Evolutionary conservation across 1,140 invertebrate species (phyloP), one percentile per base, ranked within the genome.

Genomic region (Drosophila persimilis): DNA sequence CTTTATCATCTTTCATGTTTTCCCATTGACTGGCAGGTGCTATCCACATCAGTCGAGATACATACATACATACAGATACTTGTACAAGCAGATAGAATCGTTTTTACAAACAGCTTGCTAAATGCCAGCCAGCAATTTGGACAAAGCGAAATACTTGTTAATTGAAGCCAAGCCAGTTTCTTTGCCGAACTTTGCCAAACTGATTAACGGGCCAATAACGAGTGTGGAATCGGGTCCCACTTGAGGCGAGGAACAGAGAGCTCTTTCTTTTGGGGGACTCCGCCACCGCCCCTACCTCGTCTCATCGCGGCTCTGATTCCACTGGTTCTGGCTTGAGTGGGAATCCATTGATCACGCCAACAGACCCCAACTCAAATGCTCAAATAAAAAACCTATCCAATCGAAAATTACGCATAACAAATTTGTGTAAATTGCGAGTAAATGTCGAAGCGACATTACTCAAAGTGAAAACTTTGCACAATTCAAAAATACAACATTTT

Each of bases 381-480:
- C 48, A 60, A 58, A 35, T 56, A 22, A 41, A 70, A 61, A 69
- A 44, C 35, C 46, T 35, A 58, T 56, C 44, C 77, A 77, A 83
- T 86, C 70, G 64, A 65, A 86, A 84, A 81, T 74, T 77, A 74
- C 77, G 55, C 70, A 77, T 76, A 47, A 41, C 66, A 51, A 61
- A 78, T 84, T 64, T 51, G 56, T 61, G 55, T 77, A 71, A 83
- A 77, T 77, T 73, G 39, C 17, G 58, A 60, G 60, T 61, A 54
- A 72, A 76, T 72, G 50, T 29, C 29, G 43, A 8, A 44, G 15
- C 17, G 7, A 11, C 6, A 11, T 41, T 22, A 24, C 47, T 15
- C 15, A 5, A 75, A 52, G 79, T 83, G 79, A 81, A 84, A 81
- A 78, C 63, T 64, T 55, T 58, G 48, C 73, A 63, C 57, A 57